Conservation (phyloP, 2,113 vertebrate genomes). For the Lonchura striata region DNA sequence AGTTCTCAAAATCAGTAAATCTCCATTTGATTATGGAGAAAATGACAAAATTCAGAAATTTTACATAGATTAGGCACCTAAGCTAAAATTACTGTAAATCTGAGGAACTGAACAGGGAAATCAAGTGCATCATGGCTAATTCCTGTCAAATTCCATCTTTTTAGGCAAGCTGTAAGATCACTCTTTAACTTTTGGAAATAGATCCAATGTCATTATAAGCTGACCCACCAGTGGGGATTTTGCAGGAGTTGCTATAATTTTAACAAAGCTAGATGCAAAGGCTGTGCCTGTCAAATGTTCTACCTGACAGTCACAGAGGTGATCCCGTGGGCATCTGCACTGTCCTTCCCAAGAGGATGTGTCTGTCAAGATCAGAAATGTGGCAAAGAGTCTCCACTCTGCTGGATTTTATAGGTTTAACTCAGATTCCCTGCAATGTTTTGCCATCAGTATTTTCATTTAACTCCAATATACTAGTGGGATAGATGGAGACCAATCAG, state of each 20-base stretch:
- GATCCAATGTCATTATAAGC: not conserved
- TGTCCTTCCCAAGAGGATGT: accelerated
- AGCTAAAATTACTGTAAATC: not conserved
- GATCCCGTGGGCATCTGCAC: not conserved
- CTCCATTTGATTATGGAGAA: not conserved
- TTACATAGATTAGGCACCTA: not conserved
- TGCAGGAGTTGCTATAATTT: not conserved
- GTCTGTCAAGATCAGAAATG: not conserved
- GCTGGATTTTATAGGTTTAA: not conserved
- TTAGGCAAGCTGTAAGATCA: not conserved
- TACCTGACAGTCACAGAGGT: not conserved
- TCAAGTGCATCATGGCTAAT: not conserved
- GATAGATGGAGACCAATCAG: not conserved
- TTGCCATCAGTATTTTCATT: not conserved
- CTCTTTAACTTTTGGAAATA: not conserved
- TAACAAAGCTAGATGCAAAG: not conserved
- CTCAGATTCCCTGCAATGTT: not conserved
- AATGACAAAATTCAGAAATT: not conserved
- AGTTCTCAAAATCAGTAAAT: not conserved
- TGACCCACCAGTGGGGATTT: not conserved
- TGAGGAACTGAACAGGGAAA: not conserved
- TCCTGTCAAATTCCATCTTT: not conserved
- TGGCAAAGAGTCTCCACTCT: not conserved
- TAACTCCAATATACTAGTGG: not conserved
- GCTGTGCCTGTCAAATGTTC: not conserved